Conservation (phyloP, 2,797 vertebrate genomes). For the Sebastolobus alascanus region DNA sequence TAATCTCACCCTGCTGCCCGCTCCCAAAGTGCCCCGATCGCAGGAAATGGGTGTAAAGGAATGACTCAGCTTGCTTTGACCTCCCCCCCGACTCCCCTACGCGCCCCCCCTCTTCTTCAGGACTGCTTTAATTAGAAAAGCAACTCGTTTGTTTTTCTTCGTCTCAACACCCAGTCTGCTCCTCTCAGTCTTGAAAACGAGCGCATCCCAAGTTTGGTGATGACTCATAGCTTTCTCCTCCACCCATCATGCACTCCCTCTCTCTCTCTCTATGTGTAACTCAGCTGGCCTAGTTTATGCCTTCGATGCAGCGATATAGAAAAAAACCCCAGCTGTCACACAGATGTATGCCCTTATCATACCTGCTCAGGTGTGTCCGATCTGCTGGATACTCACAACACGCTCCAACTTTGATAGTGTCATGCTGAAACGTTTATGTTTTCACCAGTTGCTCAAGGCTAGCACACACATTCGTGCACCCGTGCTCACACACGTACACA, state of each 20-base stretch:
- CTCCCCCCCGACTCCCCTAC: slow-evolving; percentile 39
- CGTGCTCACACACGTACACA: slow-evolving; percentile 49
- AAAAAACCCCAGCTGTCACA: slow-evolving; percentile 67
- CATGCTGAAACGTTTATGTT: slow-evolving; percentile 63
- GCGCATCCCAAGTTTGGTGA: slow-evolving; percentile 66
- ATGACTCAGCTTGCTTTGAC: slow-evolving; percentile 78
- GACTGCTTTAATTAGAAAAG: slow-evolving; percentile 77
- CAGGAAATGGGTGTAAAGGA: slow-evolving; percentile 80
- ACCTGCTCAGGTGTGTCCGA: slow-evolving; percentile 74
- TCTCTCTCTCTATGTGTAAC: slow-evolving; percentile 58
- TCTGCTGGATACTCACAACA: not conserved
- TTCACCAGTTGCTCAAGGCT: slow-evolving; percentile 46
- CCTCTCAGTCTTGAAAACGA: slow-evolving; percentile 48
- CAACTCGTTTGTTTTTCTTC: slow-evolving; percentile 73
- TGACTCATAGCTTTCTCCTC: slow-evolving; percentile 83
- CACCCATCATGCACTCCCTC: slow-evolving; percentile 67
- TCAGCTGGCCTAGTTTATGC: slow-evolving; percentile 60
- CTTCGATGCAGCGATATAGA: slow-evolving; percentile 11
- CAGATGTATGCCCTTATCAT: slow-evolving; percentile 61
- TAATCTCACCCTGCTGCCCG: slow-evolving; percentile 43
- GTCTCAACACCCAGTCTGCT: slow-evolving; percentile 55
- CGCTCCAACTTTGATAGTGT: slow-evolving; percentile 22
- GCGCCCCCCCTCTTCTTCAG: slow-evolving; percentile 57
- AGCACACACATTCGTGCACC: slow-evolving; percentile 28
- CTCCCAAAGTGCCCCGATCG: slow-evolving; percentile 63